Base-by-base conservation (phyloP, 2,888 invertebrate genomes). In the Metacarcinus magister region DNA sequence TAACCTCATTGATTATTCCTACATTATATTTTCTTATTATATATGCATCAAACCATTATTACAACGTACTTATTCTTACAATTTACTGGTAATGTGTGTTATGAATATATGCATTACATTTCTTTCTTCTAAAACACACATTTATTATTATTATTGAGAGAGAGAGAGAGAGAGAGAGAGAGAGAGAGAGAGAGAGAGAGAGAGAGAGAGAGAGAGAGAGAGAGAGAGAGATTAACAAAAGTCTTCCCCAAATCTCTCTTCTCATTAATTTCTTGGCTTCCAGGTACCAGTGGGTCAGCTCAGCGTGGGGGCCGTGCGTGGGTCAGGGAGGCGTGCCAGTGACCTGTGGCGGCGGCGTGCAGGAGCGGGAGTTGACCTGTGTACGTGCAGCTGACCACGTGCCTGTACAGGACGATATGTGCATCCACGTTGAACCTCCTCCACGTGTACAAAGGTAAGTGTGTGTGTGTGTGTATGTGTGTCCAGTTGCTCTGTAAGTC, bases 271-370 rank as follows among this genome's bases (percentile, higher is more conserved):
- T n/a, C 67, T 67, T 67, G 8, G 54, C 2, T 28, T 97, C 13
- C 97, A 98, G 98, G 0, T 98, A 98, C 97, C 98, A 98, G 92
- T 98, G 98, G 97, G 98, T 98, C 90, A 98, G 98, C 0, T 98
- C 98, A 96, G 98, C 98, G 98, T 98, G 98, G 48, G 98, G 98
- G 98, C 97, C 4, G 3, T 97, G 97, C 92, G 98, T 97, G 4
- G 97, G 97, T 19, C 60, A 92, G 93, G 95, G 48, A 32, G 94
- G 95, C 23, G 75, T 82, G 87, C 60, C 54, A 16, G 96, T 97
- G 28, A 82, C 67, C 19, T 98, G 98, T 97, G 98, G 98, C 0
- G 98, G 98, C 28, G 98, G 98, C 0, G 98, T 98, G 75, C 98
- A 98, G 97, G 97, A 98, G 32, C 97, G 98, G 0, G 98, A 98